A percentile compares a stretch with the other conserved stretches of the same genome.
Conservation (phyloP, 2,888 invertebrate species). For the Patella ulyssiponensis region DNA sequence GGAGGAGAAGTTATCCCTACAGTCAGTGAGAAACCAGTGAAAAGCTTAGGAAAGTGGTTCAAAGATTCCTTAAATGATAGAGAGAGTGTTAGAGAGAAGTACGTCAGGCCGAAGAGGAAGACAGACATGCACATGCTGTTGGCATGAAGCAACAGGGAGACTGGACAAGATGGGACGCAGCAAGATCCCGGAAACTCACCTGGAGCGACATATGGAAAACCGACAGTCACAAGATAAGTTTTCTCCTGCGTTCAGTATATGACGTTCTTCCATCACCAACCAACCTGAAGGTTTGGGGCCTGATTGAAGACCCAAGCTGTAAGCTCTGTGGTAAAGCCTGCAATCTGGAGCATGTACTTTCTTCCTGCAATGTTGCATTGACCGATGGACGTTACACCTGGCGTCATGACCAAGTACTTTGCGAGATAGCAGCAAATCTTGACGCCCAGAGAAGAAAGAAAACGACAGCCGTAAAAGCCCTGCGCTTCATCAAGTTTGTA, state of each 20-base stretch:
- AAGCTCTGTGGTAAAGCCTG: not conserved
- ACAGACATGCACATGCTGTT: not conserved
- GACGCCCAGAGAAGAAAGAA: not conserved
- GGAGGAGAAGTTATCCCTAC: constrained; percentile 31
- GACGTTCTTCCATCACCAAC: not conserved
- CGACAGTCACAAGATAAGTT: not conserved
- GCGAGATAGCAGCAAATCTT: not conserved
- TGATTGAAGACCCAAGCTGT: not conserved
- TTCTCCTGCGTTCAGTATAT: not conserved
- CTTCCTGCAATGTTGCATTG: not conserved
- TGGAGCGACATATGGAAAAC: not conserved
- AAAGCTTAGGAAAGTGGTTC: constrained; percentile 22
- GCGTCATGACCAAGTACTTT: not conserved
- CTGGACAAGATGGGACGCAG: not conserved
- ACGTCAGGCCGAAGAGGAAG: not conserved
- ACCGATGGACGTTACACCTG: not conserved
- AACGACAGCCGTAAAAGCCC: not conserved
- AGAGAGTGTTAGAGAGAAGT: not conserved
- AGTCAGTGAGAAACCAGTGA: constrained; percentile 28
- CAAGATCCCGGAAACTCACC: not conserved
- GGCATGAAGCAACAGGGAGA: not conserved
- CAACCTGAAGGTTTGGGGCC: not conserved
- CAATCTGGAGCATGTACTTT: not conserved
- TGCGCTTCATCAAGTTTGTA: too few species aligned
- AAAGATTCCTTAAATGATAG: constrained; percentile 13